Conservation (phyloP, 2,888 invertebrate species). For the Lissonota sp. region DNA sequence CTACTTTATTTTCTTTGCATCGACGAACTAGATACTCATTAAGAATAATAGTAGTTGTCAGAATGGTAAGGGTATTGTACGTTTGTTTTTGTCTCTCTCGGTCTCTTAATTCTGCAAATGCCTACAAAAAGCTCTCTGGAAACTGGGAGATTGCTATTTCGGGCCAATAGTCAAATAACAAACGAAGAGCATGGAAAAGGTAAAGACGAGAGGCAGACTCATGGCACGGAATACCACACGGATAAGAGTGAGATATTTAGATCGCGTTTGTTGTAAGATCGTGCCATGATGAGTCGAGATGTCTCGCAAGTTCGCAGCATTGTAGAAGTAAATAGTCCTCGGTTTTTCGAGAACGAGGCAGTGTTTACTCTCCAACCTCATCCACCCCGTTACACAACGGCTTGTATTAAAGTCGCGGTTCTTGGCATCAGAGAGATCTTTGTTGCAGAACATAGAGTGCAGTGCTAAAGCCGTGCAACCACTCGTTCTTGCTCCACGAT, state of each 20-base stretch:
- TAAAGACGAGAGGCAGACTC: not conserved
- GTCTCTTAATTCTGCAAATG: too few relatives aligned
- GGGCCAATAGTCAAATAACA: slow-evolving; percentile 11
- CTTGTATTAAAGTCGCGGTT: slow-evolving; percentile 64
- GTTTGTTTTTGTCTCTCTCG: too few relatives aligned
- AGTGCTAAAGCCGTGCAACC: slow-evolving; percentile 12
- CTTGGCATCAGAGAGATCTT: slow-evolving; percentile 68
- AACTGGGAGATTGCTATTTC: slow-evolving; percentile 8
- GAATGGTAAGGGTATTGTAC: too few relatives aligned
- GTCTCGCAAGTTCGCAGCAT: not conserved
- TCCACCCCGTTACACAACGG: slow-evolving; percentile 9
- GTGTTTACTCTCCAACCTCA: slow-evolving; percentile 3
- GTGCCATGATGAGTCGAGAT: slow-evolving; percentile 10
- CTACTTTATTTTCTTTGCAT: too few relatives aligned
- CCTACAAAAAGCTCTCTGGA: not conserved
- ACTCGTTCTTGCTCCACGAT: slow-evolving; percentile 4
- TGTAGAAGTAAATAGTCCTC: slow-evolving; percentile 54
- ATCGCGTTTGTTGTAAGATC: slow-evolving; percentile 4
- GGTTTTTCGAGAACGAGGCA: slow-evolving; percentile 56
- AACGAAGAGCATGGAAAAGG: not conserved
- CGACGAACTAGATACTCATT: too few relatives aligned
- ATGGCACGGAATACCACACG: not conserved
- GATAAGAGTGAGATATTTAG: slow-evolving; percentile 1
- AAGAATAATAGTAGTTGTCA: too few relatives aligned
- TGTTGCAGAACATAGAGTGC: slow-evolving; percentile 62